A percentile compares a stretch with the other conserved stretches of the same genome.
Conservation (phyloP, 2,888 invertebrate species). For the Epiblema foenella region DNA sequence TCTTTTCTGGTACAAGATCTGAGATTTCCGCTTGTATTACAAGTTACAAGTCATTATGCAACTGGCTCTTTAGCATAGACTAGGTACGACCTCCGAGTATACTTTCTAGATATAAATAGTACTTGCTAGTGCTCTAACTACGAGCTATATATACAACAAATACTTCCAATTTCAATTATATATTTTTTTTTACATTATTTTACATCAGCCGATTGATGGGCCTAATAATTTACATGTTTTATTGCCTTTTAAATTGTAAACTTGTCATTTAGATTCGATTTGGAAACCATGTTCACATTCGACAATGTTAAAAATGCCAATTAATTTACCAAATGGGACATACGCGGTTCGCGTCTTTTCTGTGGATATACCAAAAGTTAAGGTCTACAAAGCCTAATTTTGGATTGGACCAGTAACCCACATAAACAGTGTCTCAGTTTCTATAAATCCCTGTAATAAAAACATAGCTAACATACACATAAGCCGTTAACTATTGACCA, state of each 20-base stretch:
- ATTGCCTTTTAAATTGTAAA: not conserved
- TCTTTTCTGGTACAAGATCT: not conserved
- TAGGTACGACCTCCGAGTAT: constrained; percentile 41
- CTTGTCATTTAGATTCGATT: not conserved
- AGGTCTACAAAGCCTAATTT: no score
- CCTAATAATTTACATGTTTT: constrained; percentile 25
- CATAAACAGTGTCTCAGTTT: no score
- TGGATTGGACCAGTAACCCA: no score
- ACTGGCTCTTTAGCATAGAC: constrained; percentile 24
- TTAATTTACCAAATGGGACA: no score
- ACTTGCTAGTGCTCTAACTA: constrained; percentile 8
- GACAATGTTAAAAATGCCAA: constrained; percentile 15
- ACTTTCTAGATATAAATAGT: constrained; percentile 36
- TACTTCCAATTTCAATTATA: constrained; percentile 7
- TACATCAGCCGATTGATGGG: constrained; percentile 10
- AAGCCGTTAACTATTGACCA: no score
- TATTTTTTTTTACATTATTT: not conserved
- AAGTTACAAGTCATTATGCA: not conserved
- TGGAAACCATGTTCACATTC: not conserved
- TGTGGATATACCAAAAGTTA: no score
- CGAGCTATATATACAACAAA: not conserved
- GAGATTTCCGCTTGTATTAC: not conserved
- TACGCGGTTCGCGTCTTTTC: no score
- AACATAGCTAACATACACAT: no score
- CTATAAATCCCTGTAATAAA: no score